These are phyloP conservation scores for Glaucidium brasilianum DNA, from an alignment of 2,113 vertebrate genomes.

Conservation along the genomic window DNA sequence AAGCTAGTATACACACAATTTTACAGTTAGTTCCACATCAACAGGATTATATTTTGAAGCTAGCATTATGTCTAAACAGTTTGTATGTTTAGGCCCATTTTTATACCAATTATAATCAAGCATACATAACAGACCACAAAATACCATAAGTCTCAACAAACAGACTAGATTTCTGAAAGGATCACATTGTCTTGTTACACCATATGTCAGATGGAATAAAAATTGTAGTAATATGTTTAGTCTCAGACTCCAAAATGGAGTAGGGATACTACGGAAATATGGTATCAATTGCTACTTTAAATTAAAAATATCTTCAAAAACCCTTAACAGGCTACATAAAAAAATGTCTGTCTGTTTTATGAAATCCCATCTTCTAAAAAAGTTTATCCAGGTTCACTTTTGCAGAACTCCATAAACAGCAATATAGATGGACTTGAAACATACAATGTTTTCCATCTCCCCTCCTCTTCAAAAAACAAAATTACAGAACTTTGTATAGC, in stretches of 20 bases:
- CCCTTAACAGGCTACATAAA: background rate
- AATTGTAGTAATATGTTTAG: constrained; percentile 43
- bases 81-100: constrained; percentile 54
- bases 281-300: background rate
- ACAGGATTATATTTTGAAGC: constrained; percentile 22
- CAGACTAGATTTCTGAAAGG: constrained; percentile 53
- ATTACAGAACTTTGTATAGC: background rate
- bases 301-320: background rate
- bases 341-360: background rate
- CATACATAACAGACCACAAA: constrained; percentile 43
- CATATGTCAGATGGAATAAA: constrained; percentile 61
- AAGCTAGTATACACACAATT: background rate
- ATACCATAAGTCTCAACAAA: constrained; percentile 50
- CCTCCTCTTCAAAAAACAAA: background rate
- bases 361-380: background rate
- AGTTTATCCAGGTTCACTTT: background rate
- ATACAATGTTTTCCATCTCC: background rate
- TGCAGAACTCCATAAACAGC: background rate
- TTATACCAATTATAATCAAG: constrained; percentile 57
- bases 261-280: background rate
- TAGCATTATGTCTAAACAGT: constrained; percentile 41
- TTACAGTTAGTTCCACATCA: constrained; percentile 10
- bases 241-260: background rate
- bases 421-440: constrained; percentile 9
- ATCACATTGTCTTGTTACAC: constrained; percentile 56